Conservation (phyloP, 2,888 invertebrate species). For the Macrosiphum euphorbiae region DNA sequence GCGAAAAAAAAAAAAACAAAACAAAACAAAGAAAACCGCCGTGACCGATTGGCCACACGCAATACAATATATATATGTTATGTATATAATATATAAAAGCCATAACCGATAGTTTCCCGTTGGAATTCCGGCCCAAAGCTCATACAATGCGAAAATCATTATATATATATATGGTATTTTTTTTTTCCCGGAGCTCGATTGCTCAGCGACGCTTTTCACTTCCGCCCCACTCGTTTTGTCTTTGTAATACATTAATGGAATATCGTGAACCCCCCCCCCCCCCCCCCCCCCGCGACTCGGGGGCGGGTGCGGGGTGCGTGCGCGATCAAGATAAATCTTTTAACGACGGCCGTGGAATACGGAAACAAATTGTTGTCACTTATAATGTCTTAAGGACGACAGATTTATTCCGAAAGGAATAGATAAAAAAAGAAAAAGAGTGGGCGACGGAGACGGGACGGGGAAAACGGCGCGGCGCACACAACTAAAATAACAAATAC, state of each 20-base stretch:
- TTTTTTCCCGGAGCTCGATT: not conserved
- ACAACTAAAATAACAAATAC: constrained; percentile 54
- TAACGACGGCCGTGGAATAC: constrained; percentile 52
- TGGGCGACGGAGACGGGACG: not conserved
- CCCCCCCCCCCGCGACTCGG: constrained; percentile 15
- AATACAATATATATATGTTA: not conserved
- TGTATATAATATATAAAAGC: not conserved
- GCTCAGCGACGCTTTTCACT: constrained; percentile 37
- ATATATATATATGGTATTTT: not conserved
- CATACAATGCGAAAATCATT: constrained; percentile 30
- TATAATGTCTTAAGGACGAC: constrained; percentile 47
- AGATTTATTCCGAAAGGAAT: constrained; percentile 49
- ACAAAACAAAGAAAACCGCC: constrained; percentile 1
- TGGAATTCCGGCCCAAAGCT: constrained; percentile 26
- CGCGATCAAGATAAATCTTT: constrained; percentile 59
- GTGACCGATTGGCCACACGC: constrained; percentile 2
- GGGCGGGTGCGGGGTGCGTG: not conserved
- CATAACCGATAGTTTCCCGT: constrained; percentile 43
- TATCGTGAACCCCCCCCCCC: constrained; percentile 29
- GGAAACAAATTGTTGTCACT: constrained; percentile 58
- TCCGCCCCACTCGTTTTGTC: constrained; percentile 23
- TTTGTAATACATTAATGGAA: constrained; percentile 52
- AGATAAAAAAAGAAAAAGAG: constrained; percentile 39
- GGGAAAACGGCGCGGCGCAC: not conserved
- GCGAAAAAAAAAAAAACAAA: not conserved